Base-by-base conservation (phyloP, 2,113 vertebrate genomes). In the Crotalus tigris region DNA sequence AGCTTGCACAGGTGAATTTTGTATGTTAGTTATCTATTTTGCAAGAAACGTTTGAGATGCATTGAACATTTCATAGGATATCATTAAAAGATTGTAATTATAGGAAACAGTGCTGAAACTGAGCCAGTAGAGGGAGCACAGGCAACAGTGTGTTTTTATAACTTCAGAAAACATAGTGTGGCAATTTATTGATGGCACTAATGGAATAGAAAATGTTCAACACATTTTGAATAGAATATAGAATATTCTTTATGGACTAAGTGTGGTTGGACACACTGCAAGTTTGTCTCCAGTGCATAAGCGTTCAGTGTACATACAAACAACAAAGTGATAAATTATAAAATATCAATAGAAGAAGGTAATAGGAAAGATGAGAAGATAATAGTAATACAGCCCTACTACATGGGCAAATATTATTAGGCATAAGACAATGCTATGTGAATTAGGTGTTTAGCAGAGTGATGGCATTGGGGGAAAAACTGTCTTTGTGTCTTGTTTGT, bases 71-170 rank as follows among this genome's bases (percentile, higher is more conserved):
- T 58, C 64, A 85, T 33, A 85, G 24, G n/a, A 44, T 49, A 85
- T 81, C 87, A 59, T 93, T 85, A 39, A 91, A 85, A 75, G n/a
- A 24, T 24, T 0, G 44, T 21, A 87, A 88, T 91, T 59, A 88
- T 39, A 85, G 21, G 4, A 46, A 26, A 87, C 91, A 92, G n/a
- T 90, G 92, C 24, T 92, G 26, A 95, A 29, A 57, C 93, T 93
- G 86, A 86, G 93, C 96, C 96, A 94, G 95, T 95, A 96, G 97
- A 90, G 96, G 97, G 96, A 95, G 96, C 95, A 95, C 96, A 92
- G 91, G 55, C 88, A 90, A 93, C 94, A 92, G 54, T 89, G 90
- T 91, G 90, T 46, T 85, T 88, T 93, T 89, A 57, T 92, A 75
- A 69, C 49, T 59, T 85, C 81, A 55, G 87, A 61, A 87, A 57